Evolutionary conservation across 1,140 invertebrate genomes (phyloP), one percentile per base, ranked within the genome.

Genomic region (Chymomyza costata): DNA sequence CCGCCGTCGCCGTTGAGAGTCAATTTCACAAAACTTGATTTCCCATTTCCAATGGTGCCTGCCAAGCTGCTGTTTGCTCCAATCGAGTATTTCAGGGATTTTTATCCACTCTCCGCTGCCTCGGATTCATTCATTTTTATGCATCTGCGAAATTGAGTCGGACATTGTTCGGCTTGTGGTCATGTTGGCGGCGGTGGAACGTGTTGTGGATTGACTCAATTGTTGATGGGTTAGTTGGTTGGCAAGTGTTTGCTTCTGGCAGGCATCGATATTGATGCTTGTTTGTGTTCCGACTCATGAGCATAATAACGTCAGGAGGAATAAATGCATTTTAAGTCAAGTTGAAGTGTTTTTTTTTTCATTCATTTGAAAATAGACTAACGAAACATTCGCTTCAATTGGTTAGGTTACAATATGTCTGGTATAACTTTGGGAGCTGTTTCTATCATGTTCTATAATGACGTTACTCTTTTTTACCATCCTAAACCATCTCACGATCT

Each of bases 11-110:
- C 13, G 17, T 82, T 82, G 78, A 82, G 68, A 82, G 78, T 82
- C 78, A 82, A 82, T 82, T 82, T 66, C 65, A 69, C 56, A 65
- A 69, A 82, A 82, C 78, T 82, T 82, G 71, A 82, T 82, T 82
- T 82, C 61, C 47, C 73, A 78, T 78, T 80, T 66, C 65, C 71
- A 65, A 74, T 68, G 54, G 45, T 53, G 53, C 49, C 62, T 10
- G 25, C 10, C 25, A 5, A 5, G 25, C 10, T 28, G 19, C 37
- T 14, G 28, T 21, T 44, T 32, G 55, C 32, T 59, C 44, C 21
- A 67, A 52, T 54, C 43, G 47, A 57, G 52, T 65, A 76, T 70
- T 76, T 70, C 78, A 54, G 56, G 45, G 50, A 44, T 53, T 60
- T 10, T 10, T 14, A 6, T 45, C 21, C 15, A 6, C 21, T 38